These are phyloP conservation scores for Molorchus minor DNA, from an alignment of 2,888 invertebrate species.

Conservation along the genomic window DNA sequence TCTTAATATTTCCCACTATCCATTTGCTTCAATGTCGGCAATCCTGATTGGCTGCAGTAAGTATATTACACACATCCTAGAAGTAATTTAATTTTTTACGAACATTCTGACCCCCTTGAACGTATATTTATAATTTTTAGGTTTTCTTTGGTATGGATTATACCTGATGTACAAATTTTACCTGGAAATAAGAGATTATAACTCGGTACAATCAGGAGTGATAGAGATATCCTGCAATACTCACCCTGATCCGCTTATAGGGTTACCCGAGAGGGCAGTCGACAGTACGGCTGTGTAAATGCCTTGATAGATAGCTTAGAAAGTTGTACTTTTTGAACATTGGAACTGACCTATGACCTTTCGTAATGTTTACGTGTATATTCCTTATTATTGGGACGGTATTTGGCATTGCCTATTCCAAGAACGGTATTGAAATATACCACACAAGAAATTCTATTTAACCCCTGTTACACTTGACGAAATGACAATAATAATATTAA, in stretches of 20 bases:
- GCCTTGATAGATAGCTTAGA: too few species aligned
- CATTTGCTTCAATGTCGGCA: conserved; percentile 33
- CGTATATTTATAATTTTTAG: conserved; percentile 39
- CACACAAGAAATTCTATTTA: too few species aligned
- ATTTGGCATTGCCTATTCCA: too few species aligned
- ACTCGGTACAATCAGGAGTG: conserved; percentile 50
- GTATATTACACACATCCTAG: conserved; percentile 29
- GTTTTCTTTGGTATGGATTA: conserved; percentile 50
- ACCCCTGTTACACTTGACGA: too few species aligned
- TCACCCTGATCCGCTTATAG: conserved; percentile 41
- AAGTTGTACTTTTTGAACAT: too few species aligned
- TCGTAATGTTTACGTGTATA: too few species aligned
- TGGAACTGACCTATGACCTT: too few species aligned
- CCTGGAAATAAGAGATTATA: conserved; percentile 50
- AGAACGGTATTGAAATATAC: too few species aligned
- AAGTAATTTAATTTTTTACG: too few species aligned
- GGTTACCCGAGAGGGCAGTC: conserved; percentile 45
- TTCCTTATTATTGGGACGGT: too few species aligned
- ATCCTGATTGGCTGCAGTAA: conserved; percentile 46
- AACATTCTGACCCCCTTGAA: not conserved
- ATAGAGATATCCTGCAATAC: conserved; percentile 49
- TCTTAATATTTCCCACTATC: conserved; percentile 46
- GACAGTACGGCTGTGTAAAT: conserved; percentile 49
- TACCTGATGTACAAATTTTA: conserved; percentile 51
- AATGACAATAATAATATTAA: too few species aligned